Evolutionary conservation across 2,113 vertebrate species (phyloP).

Genomic region (Chrysochloris asiatica): DNA sequence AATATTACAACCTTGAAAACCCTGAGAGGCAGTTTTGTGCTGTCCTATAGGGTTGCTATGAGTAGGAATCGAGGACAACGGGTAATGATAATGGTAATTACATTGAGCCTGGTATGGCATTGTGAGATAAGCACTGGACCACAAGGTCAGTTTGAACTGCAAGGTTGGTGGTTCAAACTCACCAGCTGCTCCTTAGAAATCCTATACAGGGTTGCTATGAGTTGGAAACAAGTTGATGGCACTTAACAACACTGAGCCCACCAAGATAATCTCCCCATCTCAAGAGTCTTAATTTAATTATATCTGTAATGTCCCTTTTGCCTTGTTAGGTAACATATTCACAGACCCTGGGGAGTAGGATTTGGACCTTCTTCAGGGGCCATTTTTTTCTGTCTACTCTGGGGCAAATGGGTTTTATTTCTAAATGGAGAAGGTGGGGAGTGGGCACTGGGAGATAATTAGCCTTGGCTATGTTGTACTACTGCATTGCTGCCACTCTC

Average conservation of each 20-base stretch:
- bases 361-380: neutral
- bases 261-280: neutral
- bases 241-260: neutral
- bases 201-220: neutral
- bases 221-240: neutral
- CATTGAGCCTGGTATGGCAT: no score
- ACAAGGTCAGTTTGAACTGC: no score
- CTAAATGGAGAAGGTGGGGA: slow-evolving; percentile 14
- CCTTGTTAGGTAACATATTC: neutral
- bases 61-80: neutral
- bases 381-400: neutral
- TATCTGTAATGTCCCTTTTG: neutral
- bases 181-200: no score
- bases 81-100: no score
- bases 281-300: neutral
- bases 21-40: neutral
- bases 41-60: neutral
- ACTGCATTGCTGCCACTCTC: neutral
- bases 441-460: neutral
- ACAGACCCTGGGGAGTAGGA: neutral
- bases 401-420: neutral
- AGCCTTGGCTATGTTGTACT: neutral
- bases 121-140: no score
- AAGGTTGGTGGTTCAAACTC: no score
- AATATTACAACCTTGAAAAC: neutral